Base-by-base conservation (phyloP, 2,113 vertebrate genomes). In the Salminus brasiliensis region DNA sequence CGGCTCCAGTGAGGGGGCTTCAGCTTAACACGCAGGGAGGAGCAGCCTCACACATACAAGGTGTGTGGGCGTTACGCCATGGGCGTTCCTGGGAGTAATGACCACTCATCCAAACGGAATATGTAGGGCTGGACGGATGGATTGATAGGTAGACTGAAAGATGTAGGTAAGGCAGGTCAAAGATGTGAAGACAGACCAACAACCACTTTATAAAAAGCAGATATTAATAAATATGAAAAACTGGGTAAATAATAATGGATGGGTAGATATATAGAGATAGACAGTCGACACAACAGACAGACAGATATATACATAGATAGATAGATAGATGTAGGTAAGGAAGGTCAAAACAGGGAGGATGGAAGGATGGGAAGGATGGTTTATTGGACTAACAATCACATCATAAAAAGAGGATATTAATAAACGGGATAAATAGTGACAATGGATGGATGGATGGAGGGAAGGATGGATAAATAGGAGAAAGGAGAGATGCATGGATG, bases 51-150 rank as follows among this genome's bases (percentile, higher is more conserved):
- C 49, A 30, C 25, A 60, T n/a, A 15, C 52, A 78, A 62, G 76
- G 29, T 27, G 71, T 74, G 81, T 71, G 81, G 55, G 68, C 52
- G n/a, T n/a, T n/a, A n/a, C n/a, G 66, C 52, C 63, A 55, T 63
- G 53, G 43, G 34, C 10, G 57, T 32, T 52, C 69, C 41, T 36
- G 11, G n/a, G 71, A 66, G 67, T 55, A 65, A 73, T 60, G 32
- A 30, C 9, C 30, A 74, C 39, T 68, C 25, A 75, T 66, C 75
- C 16, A 60, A 69, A 68, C 21, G 25, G 66, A 72, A 71, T 53
- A 47, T 53, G 70, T 11, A 47, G 72, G 25, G 23, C 0, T 70
- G 1, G 52, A 16, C 53, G 52, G 68, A 53, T 5, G 41, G 41
- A 79, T 0, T 5, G 39, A 60, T n/a, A 72, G 67, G 57, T 0